Conservation (phyloP, 2,113 vertebrate genomes). For the Amblyopsis rosae region DNA sequence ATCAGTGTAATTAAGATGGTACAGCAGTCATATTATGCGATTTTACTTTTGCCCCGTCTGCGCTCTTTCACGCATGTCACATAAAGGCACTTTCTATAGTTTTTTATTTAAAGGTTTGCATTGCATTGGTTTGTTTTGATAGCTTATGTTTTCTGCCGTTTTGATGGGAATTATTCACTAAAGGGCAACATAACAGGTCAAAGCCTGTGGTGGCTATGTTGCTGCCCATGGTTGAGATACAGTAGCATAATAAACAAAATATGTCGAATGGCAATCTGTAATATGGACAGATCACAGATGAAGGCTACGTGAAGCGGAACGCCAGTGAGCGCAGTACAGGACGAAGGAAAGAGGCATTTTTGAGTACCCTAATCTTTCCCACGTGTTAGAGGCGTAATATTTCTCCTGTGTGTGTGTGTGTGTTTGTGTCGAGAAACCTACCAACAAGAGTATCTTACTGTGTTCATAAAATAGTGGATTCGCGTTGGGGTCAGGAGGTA, state of each 20-base stretch:
- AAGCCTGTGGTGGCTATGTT: slow-evolving; percentile 44
- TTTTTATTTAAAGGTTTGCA: slow-evolving; percentile 7
- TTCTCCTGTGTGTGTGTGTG: slow-evolving; percentile 32
- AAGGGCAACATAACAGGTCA: slow-evolving; percentile 76
- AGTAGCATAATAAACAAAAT: neutral
- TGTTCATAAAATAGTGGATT: slow-evolving; percentile 37
- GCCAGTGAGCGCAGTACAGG: slow-evolving; percentile 26
- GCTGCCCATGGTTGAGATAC: slow-evolving; percentile 12
- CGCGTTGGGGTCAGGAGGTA: slow-evolving; percentile 38
- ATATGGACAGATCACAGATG: slow-evolving; percentile 6
- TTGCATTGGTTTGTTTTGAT: slow-evolving; percentile 22
- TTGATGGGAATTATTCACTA: slow-evolving; percentile 25
- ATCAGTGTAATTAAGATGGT: slow-evolving; percentile 59
- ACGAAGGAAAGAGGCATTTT: slow-evolving; percentile 61
- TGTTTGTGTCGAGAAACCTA: slow-evolving; percentile 44
- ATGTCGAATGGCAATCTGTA: slow-evolving; percentile 11
- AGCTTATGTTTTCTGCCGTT: slow-evolving; percentile 3
- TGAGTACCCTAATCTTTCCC: slow-evolving; percentile 66
- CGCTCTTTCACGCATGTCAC: slow-evolving; percentile 37
- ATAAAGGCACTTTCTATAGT: slow-evolving; percentile 49
- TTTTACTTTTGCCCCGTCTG: slow-evolving; percentile 21
- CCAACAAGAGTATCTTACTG: slow-evolving; percentile 41
- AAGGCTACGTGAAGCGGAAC: slow-evolving; percentile 16
- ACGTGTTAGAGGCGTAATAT: slow-evolving; percentile 77
- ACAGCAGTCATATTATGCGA: slow-evolving; percentile 34